Evolutionary conservation across 1,140 invertebrate genomes (phyloP), one percentile per base, ranked within the genome.

Genomic region (Leptoteleia sp.): DNA sequence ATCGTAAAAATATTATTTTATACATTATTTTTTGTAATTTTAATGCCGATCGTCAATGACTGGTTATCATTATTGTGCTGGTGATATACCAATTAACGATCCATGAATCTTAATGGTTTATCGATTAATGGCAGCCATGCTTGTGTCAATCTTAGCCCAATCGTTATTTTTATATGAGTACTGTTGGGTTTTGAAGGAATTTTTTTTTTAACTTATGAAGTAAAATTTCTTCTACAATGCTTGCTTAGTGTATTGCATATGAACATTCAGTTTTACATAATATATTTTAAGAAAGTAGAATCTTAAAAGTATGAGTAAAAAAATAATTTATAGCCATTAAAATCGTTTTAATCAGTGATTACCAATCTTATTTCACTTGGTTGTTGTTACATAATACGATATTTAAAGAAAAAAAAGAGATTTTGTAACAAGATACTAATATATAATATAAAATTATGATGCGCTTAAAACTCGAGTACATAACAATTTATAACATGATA

Each of bases 311-410:
- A 45, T 22, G 16, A 22, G 27, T 5, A 12, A 43, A 57, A 17
- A 57, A 43, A 31, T 50, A 50, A 35, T 33, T 31, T 55, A 42
- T 38, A 13, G 50, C 9, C 15, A 9, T 33, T 62, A 62, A 62
- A 47, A 62, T 47, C 33, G 13, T 9, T 47, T 37, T 45, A 27
- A 59, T 59, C 55, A 22, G 15, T 13, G 8, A 4, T 25, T 3
- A 40, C 43, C 9, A 45, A 31, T 59, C 27, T 43, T 43, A 59
- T 17, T 33, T 43, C 16, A 19, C 6, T 45, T 61, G 27, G 48
- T 62, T 27, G 29, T 62, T 48, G 22, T 62, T 48, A 48, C 22
- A 37, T 48, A 59, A 59, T 45, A 17, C 43, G 22, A 17, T 59
- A 45, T 35, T 59, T 45, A 19, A 42, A 25, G 27, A 2, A 29